Base-by-base conservation (phyloP, 2,113 vertebrate species). In the Heliornis fulica region DNA sequence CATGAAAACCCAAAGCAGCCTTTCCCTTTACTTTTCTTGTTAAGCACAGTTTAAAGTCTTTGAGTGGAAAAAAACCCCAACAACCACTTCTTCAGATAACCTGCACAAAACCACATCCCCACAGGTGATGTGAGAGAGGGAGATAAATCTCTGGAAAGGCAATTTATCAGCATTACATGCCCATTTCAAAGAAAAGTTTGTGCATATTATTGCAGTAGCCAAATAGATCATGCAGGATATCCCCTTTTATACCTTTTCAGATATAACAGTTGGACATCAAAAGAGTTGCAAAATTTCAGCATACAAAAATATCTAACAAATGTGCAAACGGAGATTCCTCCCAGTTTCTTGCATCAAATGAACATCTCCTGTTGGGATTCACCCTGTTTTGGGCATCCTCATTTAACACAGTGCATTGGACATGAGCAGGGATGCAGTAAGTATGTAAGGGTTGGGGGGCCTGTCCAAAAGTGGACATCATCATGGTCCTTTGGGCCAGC, bases 331-430 rank as follows among this genome's bases (percentile, higher is more conserved):
- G 31, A 54, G 38, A 40, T 5, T 20, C 1, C 9, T 10, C 5
- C 1, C 5, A n/a, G 13, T 5, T 65, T 53, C 63, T 36, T 38
- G 13, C 26, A 69, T 13, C 59, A 56, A 50, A 4, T 3, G 1
- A 32, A 46, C 50, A 7, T 15, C 32, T 83, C 6, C 41, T 87
- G 4, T 32, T 60, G 25, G 1, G 20, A 54, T 78, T 66, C 25
- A 3, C 12, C 60, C 12, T 29, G 1, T 31, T 66, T 76, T 54
- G 21, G 5, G 7, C 46, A 56, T 32, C 8, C 29, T 32, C 9
- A 22, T 43, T 15, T 53, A 18, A 13, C 0, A 2, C 36, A 82
- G 25, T 0, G 0, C 13, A 15, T 5, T 79, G 3, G 32, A 21
- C 2, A 1, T 8, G 19, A 83, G 5, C 29, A 64, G 5, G 29